Percentiles rank a stretch among this genome's conserved stretches.
Conservation (phyloP, 2,797 vertebrate species). For the Falco columbarius region DNA sequence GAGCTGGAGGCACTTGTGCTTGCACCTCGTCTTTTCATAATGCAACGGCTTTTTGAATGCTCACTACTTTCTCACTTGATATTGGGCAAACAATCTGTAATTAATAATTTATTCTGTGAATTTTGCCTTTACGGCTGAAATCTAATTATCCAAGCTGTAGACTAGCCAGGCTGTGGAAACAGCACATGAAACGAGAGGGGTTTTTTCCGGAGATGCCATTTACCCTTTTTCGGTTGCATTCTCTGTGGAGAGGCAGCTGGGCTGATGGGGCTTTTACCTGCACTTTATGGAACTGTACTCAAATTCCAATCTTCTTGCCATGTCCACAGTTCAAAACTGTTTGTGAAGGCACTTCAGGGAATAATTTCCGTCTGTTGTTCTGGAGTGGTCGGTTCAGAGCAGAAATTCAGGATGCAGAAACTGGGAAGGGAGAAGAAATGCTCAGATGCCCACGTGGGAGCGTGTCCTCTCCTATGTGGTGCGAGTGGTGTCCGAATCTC, state of each 20-base stretch:
- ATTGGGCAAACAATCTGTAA: neutral
- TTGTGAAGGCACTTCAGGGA: neutral
- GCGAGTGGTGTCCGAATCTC: accelerated
- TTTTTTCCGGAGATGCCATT: neutral
- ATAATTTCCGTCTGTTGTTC: neutral
- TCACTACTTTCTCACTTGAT: neutral
- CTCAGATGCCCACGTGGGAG: neutral
- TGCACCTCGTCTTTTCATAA: accelerated
- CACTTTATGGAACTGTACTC: neutral
- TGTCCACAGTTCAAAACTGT: neutral
- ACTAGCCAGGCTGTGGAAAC: neutral
- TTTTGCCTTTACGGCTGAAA: neutral
- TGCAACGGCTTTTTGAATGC: neutral
- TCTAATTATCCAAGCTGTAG: neutral
- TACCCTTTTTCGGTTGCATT: neutral
- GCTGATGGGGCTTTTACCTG: neutral
- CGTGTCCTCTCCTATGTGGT: accelerated
- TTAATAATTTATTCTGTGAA: slow-evolving; percentile 2
- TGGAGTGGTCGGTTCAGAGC: neutral
- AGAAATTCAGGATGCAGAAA: neutral
- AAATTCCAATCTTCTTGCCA: neutral
- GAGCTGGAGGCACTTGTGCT: neutral
- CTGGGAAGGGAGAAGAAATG: neutral
- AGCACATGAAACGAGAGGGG: neutral
- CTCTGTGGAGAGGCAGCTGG: neutral